Percentiles rank a stretch among this genome's conserved stretches.
phyloP scores from a whole-genome alignment of 2,113 vertebrate genomes.

The Macrotis lagotis region DNA sequence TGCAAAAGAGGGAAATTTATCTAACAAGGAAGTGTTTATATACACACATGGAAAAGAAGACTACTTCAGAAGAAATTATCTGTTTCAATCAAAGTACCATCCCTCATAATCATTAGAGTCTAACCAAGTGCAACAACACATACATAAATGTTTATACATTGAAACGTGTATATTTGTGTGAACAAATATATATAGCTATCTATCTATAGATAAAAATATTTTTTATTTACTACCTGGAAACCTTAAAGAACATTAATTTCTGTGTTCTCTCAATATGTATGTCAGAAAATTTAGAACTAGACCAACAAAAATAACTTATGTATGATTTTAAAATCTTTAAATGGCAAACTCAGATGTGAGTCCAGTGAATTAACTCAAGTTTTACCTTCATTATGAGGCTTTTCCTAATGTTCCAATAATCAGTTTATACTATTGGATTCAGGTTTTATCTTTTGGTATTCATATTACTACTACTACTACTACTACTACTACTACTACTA shows the following conservation, averaged over 20 bases:
- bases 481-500: no score
- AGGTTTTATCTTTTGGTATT: no score
- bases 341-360: background rate
- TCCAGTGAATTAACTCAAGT: background rate
- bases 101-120: no score
- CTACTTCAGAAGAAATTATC: conserved; percentile 30
- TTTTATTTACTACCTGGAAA: background rate
- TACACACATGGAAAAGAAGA: background rate
- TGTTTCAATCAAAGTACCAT: background rate
- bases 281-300: background rate
- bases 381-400: background rate
- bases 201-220: no score
- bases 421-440: no score
- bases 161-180: no score
- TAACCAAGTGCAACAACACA: no score
- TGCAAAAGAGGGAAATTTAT: conserved; percentile 40
- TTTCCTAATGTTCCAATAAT: background rate
- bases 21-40: conserved; percentile 38
- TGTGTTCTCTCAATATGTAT: background rate
- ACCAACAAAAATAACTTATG: background rate
- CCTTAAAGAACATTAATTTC: no score
- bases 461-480: no score
- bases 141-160: no score
- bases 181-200: no score
- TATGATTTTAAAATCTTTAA: background rate